These are phyloP conservation scores for Rhynchomys soricoides DNA, from an alignment of 2,113 vertebrate genomes.

Conservation along the genomic window DNA sequence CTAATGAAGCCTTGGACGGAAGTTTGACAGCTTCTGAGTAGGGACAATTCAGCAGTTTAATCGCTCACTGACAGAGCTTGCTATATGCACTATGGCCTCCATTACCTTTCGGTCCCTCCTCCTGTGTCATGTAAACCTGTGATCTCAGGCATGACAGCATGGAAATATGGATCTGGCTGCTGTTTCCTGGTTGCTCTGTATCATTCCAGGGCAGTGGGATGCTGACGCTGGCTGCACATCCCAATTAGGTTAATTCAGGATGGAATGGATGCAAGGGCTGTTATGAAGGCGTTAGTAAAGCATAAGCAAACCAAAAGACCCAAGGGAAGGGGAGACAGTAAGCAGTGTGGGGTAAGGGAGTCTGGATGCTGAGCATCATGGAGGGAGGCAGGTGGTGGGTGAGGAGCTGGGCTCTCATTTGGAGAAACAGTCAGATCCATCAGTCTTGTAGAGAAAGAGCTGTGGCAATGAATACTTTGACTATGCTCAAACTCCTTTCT, in stretches of 20 bases:
- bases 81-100: slow-evolving; percentile 70
- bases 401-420: neutral
- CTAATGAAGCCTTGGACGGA: slow-evolving; percentile 81
- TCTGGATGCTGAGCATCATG: neutral
- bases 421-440: neutral
- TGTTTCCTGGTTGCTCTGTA: neutral
- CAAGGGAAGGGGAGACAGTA: neutral
- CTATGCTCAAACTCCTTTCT: neutral
- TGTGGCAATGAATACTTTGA: neutral
- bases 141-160: slow-evolving; percentile 58
- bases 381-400: neutral
- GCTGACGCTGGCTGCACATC: neutral
- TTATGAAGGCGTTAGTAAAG: neutral
- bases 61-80: slow-evolving; percentile 77
- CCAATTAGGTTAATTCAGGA: neutral
- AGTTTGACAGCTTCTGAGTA: slow-evolving; percentile 82
- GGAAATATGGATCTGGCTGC: neutral
- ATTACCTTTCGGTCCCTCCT: neutral
- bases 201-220: neutral
- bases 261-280: neutral
- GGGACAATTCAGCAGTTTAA: slow-evolving; percentile 78
- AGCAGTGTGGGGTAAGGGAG: neutral
- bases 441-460: neutral
- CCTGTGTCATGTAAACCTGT: neutral
- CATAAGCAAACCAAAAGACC: neutral